A percentile compares a stretch with the other conserved stretches of the same genome.
Evolutionary conservation across 92 coral and sea anemone genomes (phyloP).

Genomic region (Bergia sp.): DNA sequence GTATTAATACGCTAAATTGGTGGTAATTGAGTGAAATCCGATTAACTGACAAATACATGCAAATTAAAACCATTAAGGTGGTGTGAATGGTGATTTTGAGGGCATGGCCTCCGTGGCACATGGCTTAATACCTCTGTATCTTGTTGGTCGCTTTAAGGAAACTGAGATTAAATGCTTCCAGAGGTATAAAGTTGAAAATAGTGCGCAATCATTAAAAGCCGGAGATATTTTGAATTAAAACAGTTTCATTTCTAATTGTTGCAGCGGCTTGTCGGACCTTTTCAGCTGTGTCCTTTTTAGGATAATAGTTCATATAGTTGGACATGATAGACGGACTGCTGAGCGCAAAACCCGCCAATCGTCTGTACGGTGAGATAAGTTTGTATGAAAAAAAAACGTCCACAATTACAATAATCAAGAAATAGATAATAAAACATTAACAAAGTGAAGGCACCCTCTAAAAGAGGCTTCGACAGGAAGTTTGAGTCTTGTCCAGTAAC

Average conservation of each 20-base stretch:
- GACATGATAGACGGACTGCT: neutral
- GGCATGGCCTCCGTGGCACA: slow-evolving; percentile 26
- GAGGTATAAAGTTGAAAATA: neutral
- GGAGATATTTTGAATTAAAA: slow-evolving; percentile 35
- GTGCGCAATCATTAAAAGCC: slow-evolving; percentile 22
- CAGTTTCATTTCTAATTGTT: slow-evolving; percentile 31
- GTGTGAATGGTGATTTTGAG: slow-evolving; percentile 6
- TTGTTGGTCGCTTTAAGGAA: neutral
- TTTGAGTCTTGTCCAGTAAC: slow-evolving; percentile 32
- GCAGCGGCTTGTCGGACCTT: slow-evolving; percentile 22
- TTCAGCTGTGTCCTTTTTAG: slow-evolving; percentile 4
- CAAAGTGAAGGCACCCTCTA: neutral
- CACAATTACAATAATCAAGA: neutral
- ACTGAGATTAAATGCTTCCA: slow-evolving; percentile 38
- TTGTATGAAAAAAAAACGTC: neutral
- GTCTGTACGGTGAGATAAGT: neutral
- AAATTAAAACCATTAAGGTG: slow-evolving; percentile 49
- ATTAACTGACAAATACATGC: slow-evolving; percentile 71
- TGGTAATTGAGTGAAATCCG: slow-evolving; percentile 80
- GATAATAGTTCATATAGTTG: slow-evolving; percentile 13
- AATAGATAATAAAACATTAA: neutral
- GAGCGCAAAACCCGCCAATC: neutral
- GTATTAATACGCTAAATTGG: slow-evolving; percentile 51
- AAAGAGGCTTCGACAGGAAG: neutral
- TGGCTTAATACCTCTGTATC: neutral